Conservation (phyloP, 1,140 invertebrate genomes). For the Parapsyche elsis region DNA sequence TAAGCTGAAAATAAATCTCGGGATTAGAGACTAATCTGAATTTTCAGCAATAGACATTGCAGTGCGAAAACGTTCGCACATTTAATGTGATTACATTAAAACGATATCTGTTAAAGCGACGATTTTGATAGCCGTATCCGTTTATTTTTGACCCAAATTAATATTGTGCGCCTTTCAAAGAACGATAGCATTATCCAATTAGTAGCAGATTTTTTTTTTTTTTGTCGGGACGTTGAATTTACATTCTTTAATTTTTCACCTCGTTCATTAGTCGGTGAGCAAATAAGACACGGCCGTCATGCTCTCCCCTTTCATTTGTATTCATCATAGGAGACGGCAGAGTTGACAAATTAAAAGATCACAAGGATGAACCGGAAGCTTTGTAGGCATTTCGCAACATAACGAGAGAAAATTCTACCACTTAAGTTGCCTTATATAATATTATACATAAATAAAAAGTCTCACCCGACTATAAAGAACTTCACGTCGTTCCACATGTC, state of each 20-base stretch:
- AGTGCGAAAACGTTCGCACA: too few relatives aligned
- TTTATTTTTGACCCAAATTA: too few relatives aligned
- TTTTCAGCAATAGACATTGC: too few relatives aligned
- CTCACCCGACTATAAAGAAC: slow-evolving; percentile 79
- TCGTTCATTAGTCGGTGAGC: neutral
- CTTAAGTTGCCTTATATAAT: neutral
- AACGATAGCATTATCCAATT: too few relatives aligned
- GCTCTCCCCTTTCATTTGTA: neutral
- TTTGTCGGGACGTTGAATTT: neutral
- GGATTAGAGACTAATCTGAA: too few relatives aligned
- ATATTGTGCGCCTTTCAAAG: too few relatives aligned
- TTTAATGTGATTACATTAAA: too few relatives aligned
- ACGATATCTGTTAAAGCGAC: too few relatives aligned
- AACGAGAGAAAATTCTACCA: neutral
- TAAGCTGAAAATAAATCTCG: too few relatives aligned
- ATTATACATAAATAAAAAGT: slow-evolving; percentile 47
- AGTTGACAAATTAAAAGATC: slow-evolving; percentile 9
- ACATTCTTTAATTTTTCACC: neutral
- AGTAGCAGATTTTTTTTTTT: neutral
- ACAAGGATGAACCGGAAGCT: too few relatives aligned
- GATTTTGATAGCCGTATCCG: too few relatives aligned
- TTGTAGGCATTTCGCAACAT: too few relatives aligned
- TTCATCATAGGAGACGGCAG: neutral
- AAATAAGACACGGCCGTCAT: neutral
- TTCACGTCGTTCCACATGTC: slow-evolving; percentile 74